A percentile compares a stretch with the other conserved stretches of the same genome.
phyloP scores from a whole-genome alignment of 2,113 vertebrate species.

The Athene cunicularia region DNA sequence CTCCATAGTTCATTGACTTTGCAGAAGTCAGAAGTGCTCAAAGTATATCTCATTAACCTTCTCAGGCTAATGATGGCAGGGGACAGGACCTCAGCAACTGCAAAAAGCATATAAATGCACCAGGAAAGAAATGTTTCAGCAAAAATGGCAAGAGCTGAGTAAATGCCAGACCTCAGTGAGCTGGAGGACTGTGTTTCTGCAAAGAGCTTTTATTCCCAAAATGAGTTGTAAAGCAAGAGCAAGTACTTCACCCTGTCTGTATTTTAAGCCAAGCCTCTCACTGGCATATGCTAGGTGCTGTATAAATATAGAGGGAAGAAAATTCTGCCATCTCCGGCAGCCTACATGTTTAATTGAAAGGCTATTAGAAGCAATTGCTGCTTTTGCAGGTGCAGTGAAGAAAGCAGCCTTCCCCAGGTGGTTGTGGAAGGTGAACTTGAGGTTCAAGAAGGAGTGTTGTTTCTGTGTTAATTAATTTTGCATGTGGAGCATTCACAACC shows the following conservation, averaged over 20 bases:
- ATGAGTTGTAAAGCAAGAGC: constrained; percentile 20
- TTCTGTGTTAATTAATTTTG: constrained; percentile 74
- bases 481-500: constrained; percentile 63
- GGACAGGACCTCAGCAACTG: constrained; percentile 40
- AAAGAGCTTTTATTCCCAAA: constrained; percentile 49
- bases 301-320: constrained; percentile 18
- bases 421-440: constrained; percentile 59
- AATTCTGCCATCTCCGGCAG: constrained; percentile 20
- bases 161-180: constrained; percentile 49
- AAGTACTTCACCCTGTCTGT: not conserved
- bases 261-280: not conserved
- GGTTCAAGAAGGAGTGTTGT: constrained; percentile 30
- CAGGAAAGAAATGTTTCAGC: constrained; percentile 44
- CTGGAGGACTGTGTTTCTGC: not conserved
- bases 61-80: constrained; percentile 65
- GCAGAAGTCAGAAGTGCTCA: constrained; percentile 33
- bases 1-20: constrained; percentile 13
- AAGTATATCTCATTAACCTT: constrained; percentile 69
- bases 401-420: constrained; percentile 49
- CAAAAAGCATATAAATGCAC: constrained; percentile 56
- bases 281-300: not conserved
- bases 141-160: constrained; percentile 50
- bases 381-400: constrained; percentile 56
- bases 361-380: constrained; percentile 49
- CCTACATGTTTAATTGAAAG: constrained; percentile 43